phyloP scores from a whole-genome alignment of 2,888 invertebrate species.

The Gymnoscelis rufifasciata region DNA sequence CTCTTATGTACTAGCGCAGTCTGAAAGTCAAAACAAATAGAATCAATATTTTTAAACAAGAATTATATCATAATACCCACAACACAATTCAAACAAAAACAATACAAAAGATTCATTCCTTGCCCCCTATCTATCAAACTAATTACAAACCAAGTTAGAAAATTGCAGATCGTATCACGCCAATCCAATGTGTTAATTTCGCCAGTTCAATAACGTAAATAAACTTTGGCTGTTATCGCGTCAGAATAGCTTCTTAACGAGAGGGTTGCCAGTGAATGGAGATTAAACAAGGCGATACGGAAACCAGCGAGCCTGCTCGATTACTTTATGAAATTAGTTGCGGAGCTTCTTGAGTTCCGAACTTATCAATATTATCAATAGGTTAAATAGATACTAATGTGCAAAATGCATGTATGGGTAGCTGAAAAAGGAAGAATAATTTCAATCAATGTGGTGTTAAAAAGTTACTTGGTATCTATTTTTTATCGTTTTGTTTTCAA shows the following conservation, averaged over 20 bases:
- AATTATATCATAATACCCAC: too few relatives aligned
- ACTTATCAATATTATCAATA: not conserved
- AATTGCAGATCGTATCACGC: slow-evolving; percentile 31
- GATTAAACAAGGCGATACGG: slow-evolving; percentile 71
- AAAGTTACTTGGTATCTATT: too few relatives aligned
- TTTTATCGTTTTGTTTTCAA: too few relatives aligned
- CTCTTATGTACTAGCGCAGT: too few relatives aligned
- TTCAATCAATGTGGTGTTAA: too few relatives aligned
- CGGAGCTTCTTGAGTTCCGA: slow-evolving; percentile 22
- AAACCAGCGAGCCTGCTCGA: slow-evolving; percentile 56
- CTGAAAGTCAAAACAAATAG: too few relatives aligned
- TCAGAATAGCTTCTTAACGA: slow-evolving; percentile 71
- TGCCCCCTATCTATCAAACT: not conserved
- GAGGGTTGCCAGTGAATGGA: slow-evolving; percentile 65
- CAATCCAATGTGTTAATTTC: slow-evolving; percentile 56
- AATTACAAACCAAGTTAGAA: slow-evolving; percentile 10
- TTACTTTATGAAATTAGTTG: slow-evolving; percentile 71
- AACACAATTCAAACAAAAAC: too few relatives aligned
- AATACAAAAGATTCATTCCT: not conserved
- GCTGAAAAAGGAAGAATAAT: too few relatives aligned
- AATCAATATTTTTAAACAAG: too few relatives aligned
- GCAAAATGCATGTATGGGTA: too few relatives aligned
- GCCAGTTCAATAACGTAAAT: slow-evolving; percentile 58
- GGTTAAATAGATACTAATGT: not conserved
- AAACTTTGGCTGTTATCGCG: slow-evolving; percentile 70